Conservation (phyloP, 2,113 vertebrate species). For the Cygnus atratus region DNA sequence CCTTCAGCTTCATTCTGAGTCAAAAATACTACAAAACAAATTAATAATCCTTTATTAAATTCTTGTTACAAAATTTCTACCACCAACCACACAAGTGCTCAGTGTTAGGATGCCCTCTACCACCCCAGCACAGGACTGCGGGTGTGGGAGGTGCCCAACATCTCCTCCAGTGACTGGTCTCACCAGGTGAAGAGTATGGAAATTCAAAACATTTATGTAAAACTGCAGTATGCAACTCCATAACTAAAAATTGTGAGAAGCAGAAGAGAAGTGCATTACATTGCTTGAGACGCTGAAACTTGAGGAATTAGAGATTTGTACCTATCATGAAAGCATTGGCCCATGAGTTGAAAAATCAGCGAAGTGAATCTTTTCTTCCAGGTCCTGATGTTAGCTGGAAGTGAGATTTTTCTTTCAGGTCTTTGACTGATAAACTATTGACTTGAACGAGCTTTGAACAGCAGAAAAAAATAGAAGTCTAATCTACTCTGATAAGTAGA, state of each 20-base stretch:
- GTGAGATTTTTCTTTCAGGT: neutral
- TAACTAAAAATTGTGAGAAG: neutral
- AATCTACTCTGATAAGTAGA: neutral
- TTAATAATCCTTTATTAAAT: conserved; percentile 38
- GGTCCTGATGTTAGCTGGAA: neutral
- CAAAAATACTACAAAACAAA: fast-evolving
- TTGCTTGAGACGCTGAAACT: neutral
- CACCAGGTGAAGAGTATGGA: fast-evolving
- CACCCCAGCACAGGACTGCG: neutral
- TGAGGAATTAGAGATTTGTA: neutral
- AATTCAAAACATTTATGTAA: neutral
- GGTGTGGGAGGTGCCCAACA: neutral
- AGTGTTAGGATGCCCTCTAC: neutral
- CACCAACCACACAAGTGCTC: neutral
- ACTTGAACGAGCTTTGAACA: neutral
- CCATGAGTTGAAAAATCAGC: neutral
- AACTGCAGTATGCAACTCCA: neutral
- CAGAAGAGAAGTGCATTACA: neutral
- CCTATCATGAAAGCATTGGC: neutral
- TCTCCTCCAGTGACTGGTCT: neutral
- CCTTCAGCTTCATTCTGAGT: neutral
- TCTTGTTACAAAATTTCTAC: neutral
- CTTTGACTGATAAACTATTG: neutral
- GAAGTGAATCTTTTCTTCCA: neutral
- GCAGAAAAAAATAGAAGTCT: neutral